These are phyloP conservation scores for Geophilus truncorum DNA, from an alignment of 2,888 invertebrate species.

Conservation along the genomic window DNA sequence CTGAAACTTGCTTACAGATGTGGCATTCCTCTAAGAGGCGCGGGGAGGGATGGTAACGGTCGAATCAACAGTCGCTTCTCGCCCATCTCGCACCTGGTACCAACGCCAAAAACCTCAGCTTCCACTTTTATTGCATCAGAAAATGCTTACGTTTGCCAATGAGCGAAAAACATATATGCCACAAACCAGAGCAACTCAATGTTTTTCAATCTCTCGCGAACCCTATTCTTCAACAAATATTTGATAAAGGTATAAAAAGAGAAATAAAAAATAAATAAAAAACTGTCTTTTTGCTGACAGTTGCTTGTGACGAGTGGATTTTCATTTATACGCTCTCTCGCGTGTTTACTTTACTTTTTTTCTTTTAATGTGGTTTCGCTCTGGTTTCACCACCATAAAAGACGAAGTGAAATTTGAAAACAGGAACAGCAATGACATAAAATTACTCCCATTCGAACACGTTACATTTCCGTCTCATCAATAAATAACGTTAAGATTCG, in stretches of 20 bases:
- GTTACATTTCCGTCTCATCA: too few species aligned
- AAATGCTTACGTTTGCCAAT: conserved; percentile 23
- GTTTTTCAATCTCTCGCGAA: background rate
- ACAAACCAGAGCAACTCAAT: background rate
- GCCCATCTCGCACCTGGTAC: conserved; percentile 18
- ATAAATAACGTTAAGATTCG: background rate
- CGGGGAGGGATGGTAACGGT: background rate
- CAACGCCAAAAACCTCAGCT: conserved; percentile 4
- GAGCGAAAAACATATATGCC: conserved; percentile 9
- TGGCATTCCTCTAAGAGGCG: background rate
- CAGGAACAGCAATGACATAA: too few species aligned
- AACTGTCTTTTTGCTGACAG: background rate
- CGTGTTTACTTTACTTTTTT: too few species aligned
- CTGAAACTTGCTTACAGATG: conserved; percentile 10
- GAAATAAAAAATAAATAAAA: background rate
- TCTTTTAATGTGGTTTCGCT: too few species aligned
- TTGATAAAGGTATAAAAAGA: background rate
- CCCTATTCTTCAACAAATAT: background rate
- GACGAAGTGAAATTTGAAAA: too few species aligned
- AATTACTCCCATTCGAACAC: too few species aligned
- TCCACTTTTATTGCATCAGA: conserved; percentile 18
- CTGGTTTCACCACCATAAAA: too few species aligned
- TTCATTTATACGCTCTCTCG: too few species aligned
- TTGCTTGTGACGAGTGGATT: background rate
- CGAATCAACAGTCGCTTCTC: conserved; percentile 25